Conservation (phyloP, 2,888 invertebrate genomes). For the Sarcophaga subvicina region DNA sequence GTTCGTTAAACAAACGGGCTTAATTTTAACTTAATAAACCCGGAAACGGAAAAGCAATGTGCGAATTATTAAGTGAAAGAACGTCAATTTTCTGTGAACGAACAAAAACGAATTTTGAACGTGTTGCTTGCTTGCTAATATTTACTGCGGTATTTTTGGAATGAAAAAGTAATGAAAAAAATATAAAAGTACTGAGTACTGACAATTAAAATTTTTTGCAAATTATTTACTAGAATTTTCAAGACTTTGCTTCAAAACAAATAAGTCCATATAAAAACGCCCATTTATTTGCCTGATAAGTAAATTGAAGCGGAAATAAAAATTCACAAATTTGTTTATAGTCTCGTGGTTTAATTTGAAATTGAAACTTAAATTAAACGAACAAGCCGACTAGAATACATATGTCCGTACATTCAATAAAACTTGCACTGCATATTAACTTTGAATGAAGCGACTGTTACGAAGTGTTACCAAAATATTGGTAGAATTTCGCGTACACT, state of each 20-base stretch:
- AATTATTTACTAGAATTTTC: background rate
- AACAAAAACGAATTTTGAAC: no score
- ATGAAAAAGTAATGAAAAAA: no score
- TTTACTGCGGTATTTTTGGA: no score
- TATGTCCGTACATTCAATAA: constrained; percentile 8
- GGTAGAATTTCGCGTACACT: background rate
- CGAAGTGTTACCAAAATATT: constrained; percentile 21
- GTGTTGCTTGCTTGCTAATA: no score
- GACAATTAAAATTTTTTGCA: background rate
- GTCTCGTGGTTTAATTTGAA: constrained; percentile 24
- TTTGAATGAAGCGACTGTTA: constrained; percentile 19
- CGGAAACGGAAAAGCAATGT: no score
- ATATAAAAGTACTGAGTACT: no score
- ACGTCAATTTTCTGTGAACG: no score
- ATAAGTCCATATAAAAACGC: constrained; percentile 11
- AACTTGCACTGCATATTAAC: constrained; percentile 58
- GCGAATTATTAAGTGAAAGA: no score
- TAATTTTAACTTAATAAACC: no score
- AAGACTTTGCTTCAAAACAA: background rate
- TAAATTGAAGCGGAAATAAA: constrained; percentile 52
- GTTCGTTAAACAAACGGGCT: no score
- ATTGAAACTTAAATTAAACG: constrained; percentile 27
- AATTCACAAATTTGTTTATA: constrained; percentile 11
- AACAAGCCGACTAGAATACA: background rate
- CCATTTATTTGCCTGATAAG: constrained; percentile 35